Evolutionary conservation across 2,888 invertebrate genomes (phyloP), one percentile per base, ranked within the genome.

Genomic region (Pheosia gnoma): DNA sequence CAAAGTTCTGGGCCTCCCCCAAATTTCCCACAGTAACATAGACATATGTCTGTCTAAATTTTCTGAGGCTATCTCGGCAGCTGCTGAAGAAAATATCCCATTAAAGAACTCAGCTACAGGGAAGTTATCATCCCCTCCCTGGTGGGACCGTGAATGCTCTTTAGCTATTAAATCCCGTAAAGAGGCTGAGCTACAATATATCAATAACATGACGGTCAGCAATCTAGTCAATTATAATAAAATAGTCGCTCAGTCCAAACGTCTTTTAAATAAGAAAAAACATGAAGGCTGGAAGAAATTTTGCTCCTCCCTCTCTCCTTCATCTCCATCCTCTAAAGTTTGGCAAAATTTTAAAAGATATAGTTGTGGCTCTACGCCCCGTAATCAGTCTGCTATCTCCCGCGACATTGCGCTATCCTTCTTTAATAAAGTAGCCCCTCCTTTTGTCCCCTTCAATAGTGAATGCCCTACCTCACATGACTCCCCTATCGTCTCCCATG

Each of bases 101-200:
- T 6, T 6, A 9, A 45, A 45, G 10, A 57, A 57, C 4, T 7
- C n/a, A 4, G 9, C 7, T n/a, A 47, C 8, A 36, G 36, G 36
- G 6, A 7, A 9, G 9, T 37, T 45, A 5, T 4, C 45, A 11
- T 57, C 57, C 37, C 43, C 57, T 8, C 57, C 57, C 4, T 57
- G 57, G 57, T 57, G 57, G 57, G 57, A 57, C 43, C 4, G 5
- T 10, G 57, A 57, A 9, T 57, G 57, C 11, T 36, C 57, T 4
- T 6, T 36, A 4, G 25, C 45, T 10, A 9, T 45, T 10, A 45
- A 36, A 36, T 7, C 13, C 11, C 6, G 57, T 7, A 47, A 25
- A 47, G 47, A 47, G 11, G 11, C 47, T 4, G 47, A 47, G 47
- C 11, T 47, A 4, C 11, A 47, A 5, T 47, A 47, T n/a, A 10